Conservation (phyloP, 2,797 vertebrate species). For the Rachycentron canadum region DNA sequence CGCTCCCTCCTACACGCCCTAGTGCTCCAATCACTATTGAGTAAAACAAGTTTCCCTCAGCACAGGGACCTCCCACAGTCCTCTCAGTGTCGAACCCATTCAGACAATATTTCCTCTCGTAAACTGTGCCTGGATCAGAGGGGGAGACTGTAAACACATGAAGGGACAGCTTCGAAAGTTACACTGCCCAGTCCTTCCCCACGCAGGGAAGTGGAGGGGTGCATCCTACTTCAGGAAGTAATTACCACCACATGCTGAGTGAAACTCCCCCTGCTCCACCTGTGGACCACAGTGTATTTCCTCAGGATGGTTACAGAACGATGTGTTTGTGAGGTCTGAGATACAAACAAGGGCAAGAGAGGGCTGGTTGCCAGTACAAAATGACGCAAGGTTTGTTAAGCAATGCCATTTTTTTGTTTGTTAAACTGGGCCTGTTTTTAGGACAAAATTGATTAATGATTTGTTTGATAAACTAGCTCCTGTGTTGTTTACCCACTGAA, state of each 20-base stretch:
- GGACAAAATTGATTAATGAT: constrained; percentile 1
- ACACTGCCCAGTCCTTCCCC: constrained; percentile 16
- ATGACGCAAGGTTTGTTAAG: constrained; percentile 23
- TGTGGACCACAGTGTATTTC: constrained; percentile 17
- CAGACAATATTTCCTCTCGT: constrained; percentile 71
- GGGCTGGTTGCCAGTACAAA: constrained; percentile 8
- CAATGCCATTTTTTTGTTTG: constrained; percentile 22
- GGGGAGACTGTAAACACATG: constrained; percentile 67
- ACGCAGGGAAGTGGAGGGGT: constrained; percentile 12
- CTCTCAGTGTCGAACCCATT: constrained; percentile 52
- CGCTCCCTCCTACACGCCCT: constrained; percentile 42
- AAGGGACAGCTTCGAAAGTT: constrained; percentile 40
- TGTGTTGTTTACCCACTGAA: constrained; percentile 28
- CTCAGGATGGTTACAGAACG: constrained; percentile 9
- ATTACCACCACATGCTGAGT: constrained; percentile 23
- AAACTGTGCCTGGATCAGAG: constrained; percentile 75
- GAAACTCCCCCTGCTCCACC: constrained; percentile 17
- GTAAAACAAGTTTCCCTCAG: constrained; percentile 46
- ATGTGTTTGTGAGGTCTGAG: constrained; percentile 43
- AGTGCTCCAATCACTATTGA: constrained; percentile 41
- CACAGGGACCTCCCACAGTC: constrained; percentile 65
- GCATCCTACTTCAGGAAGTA: constrained; percentile 29
- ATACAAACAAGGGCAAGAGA: constrained; percentile 28
- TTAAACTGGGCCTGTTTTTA: constrained; percentile 1
- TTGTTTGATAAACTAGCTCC: constrained; percentile 16